phyloP scores from a whole-genome alignment of 2,888 invertebrate species.

The Epinotia nisella region DNA sequence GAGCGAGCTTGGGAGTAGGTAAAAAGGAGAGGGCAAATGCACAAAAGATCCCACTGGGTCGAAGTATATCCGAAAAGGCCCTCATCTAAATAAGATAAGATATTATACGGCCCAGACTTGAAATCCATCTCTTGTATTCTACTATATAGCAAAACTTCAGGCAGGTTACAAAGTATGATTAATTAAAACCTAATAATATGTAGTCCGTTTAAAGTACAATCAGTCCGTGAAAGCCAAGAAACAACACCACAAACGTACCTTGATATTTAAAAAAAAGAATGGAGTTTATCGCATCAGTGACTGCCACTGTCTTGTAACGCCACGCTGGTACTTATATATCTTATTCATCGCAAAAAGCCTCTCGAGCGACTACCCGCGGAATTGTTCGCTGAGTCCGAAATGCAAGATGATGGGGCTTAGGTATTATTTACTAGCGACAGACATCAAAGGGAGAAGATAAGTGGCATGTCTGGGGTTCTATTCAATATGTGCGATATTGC shows the following conservation, averaged over 20 bases:
- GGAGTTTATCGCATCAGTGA: not conserved
- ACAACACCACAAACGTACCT: not conserved
- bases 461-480: conserved; percentile 34
- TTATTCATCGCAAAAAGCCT: conserved; percentile 24
- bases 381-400: conserved; percentile 32
- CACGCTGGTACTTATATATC: not conserved
- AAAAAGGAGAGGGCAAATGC: too few relatives aligned
- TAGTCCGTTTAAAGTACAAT: too few relatives aligned
- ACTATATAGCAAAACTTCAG: too few relatives aligned
- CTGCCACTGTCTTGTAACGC: not conserved
- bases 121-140: too few relatives aligned
- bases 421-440: conserved; percentile 36
- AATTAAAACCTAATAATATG: too few relatives aligned
- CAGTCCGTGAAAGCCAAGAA: not conserved
- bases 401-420: conserved; percentile 31
- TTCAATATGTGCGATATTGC: not conserved
- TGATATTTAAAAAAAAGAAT: not conserved
- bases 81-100: too few relatives aligned
- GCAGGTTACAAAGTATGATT: too few relatives aligned
- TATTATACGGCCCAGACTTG: too few relatives aligned
- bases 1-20: too few relatives aligned
- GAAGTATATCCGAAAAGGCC: too few relatives aligned
- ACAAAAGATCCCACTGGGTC: too few relatives aligned
- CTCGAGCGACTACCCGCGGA: conserved; percentile 18
- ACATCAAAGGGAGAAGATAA: conserved; percentile 35